Base-by-base conservation (phyloP, 2,797 vertebrate species). In the Gymnopithys bicolor region DNA sequence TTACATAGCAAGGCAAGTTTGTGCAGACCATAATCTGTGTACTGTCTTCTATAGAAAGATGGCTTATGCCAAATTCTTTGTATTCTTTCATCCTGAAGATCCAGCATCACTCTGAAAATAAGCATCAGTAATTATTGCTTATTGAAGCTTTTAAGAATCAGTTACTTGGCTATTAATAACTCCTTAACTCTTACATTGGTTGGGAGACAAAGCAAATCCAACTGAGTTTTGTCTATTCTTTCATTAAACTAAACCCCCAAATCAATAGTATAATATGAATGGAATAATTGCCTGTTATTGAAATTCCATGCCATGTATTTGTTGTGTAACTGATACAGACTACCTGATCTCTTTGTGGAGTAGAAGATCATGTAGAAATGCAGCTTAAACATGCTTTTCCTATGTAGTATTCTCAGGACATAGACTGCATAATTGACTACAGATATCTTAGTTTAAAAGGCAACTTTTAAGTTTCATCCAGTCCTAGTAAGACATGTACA, bases 391-490 rank as follows among this genome's bases (percentile, higher is more conserved):
- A 22, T 59, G 59, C 24, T 43, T 83, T 79, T 79, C 48, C 35
- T 55, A 27, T 48, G 60, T 84, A 71, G 46, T 89, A 92, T 70
- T 95, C 87, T 96, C 89, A 89, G 84, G 92, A 80, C 48, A 55
- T 89, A 74, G 45, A 19, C 53, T 68, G 37, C 17, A 49, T 95
- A 95, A 97, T 91, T 97, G 93, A 76, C 66, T 95, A n/a, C 84
- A 94, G 93, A 87, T 32, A 67, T 91, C 82, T 90, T 53, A 91
- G 43, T 81, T 95, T 92, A 89, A 95, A 91, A 93, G 48, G 70
- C 62, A 18, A 95, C 76, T 89, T 85, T 60, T 66, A 90, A 93
- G 76, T 91, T 95, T 94, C 89, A 92, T 92, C 87, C 89, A 93
- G 78, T 95, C 82, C 79, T 92, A 87, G 69, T 92, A 95, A 95